Evolutionary conservation across 2,113 vertebrate genomes (phyloP).

Genomic region (Apodemus speciosus): DNA sequence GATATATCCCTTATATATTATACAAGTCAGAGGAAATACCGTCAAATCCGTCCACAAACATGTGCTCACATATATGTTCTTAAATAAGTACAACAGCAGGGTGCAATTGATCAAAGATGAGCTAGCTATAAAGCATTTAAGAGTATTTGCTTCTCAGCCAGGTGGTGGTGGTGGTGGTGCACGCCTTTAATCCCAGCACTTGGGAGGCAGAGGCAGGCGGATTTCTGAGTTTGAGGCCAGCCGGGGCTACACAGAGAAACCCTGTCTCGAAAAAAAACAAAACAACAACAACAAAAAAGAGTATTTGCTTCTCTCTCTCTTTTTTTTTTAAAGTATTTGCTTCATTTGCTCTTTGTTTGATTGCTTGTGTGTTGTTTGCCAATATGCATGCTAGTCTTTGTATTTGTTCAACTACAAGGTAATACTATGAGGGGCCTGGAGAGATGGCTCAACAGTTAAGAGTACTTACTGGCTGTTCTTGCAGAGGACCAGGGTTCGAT

Average conservation of each 20-base stretch:
- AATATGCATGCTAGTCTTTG: not conserved
- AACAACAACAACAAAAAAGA: no score
- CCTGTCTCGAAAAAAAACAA: no score
- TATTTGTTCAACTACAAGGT: not conserved
- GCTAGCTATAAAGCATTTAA: not conserved
- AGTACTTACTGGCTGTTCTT: not conserved
- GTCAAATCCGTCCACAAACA: not conserved
- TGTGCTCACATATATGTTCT: not conserved
- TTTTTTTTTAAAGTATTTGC: no score
- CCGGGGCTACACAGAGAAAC: no score
- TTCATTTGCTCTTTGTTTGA: not conserved
- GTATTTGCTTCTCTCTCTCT: no score
- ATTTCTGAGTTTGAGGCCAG: no score
- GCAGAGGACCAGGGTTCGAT: not conserved
- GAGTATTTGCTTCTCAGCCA: not conserved
- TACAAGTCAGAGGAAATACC: not conserved
- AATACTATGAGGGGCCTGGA: not conserved
- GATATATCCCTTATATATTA: not conserved
- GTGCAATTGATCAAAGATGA: not conserved
- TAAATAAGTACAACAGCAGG: not conserved
- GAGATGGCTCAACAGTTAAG: not conserved
- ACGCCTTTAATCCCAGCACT: no score
- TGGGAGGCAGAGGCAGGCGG: no score
- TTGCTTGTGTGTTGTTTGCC: not conserved
- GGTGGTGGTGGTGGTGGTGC: no score